These are phyloP conservation scores for Progne subis DNA, from an alignment of 2,113 vertebrate genomes.

Conservation along the genomic window DNA sequence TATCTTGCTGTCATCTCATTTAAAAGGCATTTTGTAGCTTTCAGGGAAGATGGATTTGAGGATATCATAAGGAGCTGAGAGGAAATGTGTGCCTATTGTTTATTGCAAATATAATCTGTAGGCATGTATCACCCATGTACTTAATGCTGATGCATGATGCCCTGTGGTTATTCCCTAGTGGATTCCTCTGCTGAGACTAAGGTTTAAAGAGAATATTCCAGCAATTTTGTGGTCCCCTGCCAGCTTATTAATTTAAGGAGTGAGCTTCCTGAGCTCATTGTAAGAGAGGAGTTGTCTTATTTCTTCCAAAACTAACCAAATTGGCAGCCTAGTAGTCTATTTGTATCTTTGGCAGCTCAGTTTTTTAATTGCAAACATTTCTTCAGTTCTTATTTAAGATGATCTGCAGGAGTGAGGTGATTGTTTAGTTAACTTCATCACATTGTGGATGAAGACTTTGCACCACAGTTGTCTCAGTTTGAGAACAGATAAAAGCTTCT, in stretches of 20 bases:
- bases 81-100: not conserved
- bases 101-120: not conserved
- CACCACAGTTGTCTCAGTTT: not conserved
- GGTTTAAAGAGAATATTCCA: conserved; percentile 31
- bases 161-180: not conserved
- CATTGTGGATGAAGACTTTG: conserved; percentile 18
- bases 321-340: not conserved
- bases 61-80: not conserved
- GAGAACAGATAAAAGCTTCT: conserved; percentile 57
- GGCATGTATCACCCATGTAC: not conserved
- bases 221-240: not conserved
- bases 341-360: not conserved
- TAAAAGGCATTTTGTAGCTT: conserved; percentile 5
- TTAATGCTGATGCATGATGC: conserved; percentile 9
- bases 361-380: not conserved
- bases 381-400: not conserved
- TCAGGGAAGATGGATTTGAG: not conserved
- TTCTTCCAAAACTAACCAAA: not conserved
- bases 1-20: not conserved
- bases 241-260: conserved; percentile 13
- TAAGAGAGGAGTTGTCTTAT: not conserved
- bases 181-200: not conserved
- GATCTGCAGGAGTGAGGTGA: not conserved
- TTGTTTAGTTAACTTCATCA: not conserved
- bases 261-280: not conserved